Conservation (phyloP, 2,797 vertebrate species). For the Cottoperca gobio region DNA sequence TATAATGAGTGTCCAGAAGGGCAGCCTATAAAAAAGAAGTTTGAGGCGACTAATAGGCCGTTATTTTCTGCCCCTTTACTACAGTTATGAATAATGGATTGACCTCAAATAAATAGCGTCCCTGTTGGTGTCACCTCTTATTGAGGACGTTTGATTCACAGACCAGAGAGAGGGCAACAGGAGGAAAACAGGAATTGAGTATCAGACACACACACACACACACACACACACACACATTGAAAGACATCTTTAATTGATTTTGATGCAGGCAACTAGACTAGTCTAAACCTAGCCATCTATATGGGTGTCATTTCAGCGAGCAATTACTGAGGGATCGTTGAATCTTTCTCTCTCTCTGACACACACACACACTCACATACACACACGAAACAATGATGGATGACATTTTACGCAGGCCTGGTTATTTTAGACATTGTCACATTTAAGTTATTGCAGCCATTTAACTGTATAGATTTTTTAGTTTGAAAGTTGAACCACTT, state of each 20-base stretch:
- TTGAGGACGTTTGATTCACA: slow-evolving; percentile 55
- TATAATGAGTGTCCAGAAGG: slow-evolving; percentile 65
- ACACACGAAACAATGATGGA: slow-evolving; percentile 55
- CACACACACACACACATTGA: slow-evolving; percentile 29
- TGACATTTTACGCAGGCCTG: slow-evolving; percentile 40
- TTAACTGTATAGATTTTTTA: slow-evolving; percentile 33
- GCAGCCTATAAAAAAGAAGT: slow-evolving; percentile 39
- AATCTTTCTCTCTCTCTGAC: slow-evolving; percentile 36
- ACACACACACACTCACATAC: slow-evolving; percentile 10
- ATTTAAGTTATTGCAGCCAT: slow-evolving; percentile 30
- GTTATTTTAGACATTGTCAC: slow-evolving; percentile 50
- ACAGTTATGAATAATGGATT: slow-evolving; percentile 76
- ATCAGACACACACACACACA: slow-evolving; percentile 31
- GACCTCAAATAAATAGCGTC: slow-evolving; percentile 66
- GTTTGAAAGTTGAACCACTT: slow-evolving; percentile 43
- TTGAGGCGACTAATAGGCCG: slow-evolving; percentile 47
- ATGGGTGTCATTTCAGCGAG: slow-evolving; percentile 69
- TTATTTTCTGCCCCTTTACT: slow-evolving; percentile 57
- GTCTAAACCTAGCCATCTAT: slow-evolving; percentile 58
- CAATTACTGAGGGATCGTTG: slow-evolving; percentile 69
- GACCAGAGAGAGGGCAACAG: slow-evolving; percentile 35
- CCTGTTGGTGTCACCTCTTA: slow-evolving; percentile 68
- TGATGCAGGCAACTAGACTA: slow-evolving; percentile 68
- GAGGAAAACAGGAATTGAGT: slow-evolving; percentile 38
- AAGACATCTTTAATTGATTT: slow-evolving; percentile 76